A percentile compares a stretch with the other conserved stretches of the same genome.
These are phyloP conservation scores for Aporophyla nigra DNA, from an alignment of 2,888 invertebrate species.

Conservation along the genomic window DNA sequence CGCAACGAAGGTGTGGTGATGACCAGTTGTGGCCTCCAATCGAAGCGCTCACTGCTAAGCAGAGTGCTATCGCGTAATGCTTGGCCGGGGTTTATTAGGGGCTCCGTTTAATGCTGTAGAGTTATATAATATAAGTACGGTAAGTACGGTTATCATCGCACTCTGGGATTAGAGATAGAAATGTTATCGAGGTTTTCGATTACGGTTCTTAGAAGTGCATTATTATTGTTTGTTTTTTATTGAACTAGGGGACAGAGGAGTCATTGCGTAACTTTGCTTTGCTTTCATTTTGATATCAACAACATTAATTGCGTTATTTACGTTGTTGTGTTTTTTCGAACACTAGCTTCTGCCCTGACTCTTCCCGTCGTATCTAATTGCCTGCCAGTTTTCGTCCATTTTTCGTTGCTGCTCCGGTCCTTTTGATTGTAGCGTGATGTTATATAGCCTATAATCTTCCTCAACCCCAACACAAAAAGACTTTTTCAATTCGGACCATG, in stretches of 20 bases:
- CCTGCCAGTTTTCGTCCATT: no score
- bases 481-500: no score
- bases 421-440: no score
- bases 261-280: no score
- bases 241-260: neutral
- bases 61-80: conserved; percentile 44
- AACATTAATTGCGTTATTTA: no score
- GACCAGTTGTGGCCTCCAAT: conserved; percentile 58
- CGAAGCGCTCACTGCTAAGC: conserved; percentile 31
- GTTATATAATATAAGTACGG: conserved; percentile 31
- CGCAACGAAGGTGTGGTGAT: conserved; percentile 42
- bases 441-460: no score
- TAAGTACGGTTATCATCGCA: conserved; percentile 19
- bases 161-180: conserved; percentile 11
- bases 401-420: no score
- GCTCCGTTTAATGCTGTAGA: conserved; percentile 19
- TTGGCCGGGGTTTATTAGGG: conserved; percentile 42
- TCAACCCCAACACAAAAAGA: no score
- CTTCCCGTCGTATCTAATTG: no score
- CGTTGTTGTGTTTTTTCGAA: no score
- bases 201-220: neutral
- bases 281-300: no score
- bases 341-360: no score
- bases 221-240: neutral
- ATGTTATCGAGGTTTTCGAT: conserved; percentile 7